A percentile compares a stretch with the other conserved stretches of the same genome.
These are phyloP conservation scores for Anniella stebbinsi DNA, from an alignment of 2,797 vertebrate genomes.

Conservation along the genomic window DNA sequence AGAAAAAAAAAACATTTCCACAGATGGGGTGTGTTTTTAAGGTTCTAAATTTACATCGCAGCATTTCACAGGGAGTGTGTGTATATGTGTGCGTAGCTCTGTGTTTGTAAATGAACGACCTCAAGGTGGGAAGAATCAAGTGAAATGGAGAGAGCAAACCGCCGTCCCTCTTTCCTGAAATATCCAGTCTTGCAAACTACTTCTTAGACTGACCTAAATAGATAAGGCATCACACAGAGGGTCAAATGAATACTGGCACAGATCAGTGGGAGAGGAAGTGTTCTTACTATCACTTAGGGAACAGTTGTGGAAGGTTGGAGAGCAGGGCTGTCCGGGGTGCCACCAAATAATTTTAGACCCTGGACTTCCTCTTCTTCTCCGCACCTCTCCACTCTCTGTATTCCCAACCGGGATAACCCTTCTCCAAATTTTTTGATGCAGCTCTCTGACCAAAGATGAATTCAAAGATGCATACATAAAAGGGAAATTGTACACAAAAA, in stretches of 20 bases:
- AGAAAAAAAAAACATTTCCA: slow-evolving; percentile 34
- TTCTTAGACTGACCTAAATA: neutral
- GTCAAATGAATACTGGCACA: neutral
- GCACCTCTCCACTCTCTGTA: no score
- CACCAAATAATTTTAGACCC: no score
- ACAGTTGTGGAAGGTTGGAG: neutral
- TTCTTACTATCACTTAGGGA: no score
- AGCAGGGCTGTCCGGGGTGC: neutral
- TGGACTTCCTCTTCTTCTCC: no score
- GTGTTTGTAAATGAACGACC: slow-evolving; percentile 59
- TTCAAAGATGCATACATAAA: no score
- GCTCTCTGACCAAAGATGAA: no score
- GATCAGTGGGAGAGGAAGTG: neutral
- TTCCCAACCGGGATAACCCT: no score
- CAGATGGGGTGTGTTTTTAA: slow-evolving; percentile 50
- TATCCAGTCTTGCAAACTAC: neutral
- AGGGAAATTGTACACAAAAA: no score
- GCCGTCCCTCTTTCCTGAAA: neutral
- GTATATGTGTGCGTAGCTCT: slow-evolving; percentile 46
- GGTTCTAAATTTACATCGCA: slow-evolving; percentile 57
- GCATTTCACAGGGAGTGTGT: slow-evolving; percentile 63
- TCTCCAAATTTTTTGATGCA: no score
- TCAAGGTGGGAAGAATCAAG: slow-evolving; percentile 36
- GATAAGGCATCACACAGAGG: neutral
- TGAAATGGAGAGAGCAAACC: slow-evolving; percentile 51